A percentile compares a stretch with the other conserved stretches of the same genome.
Conservation (phyloP, 2,888 invertebrate genomes). For the Erebia ligea region DNA sequence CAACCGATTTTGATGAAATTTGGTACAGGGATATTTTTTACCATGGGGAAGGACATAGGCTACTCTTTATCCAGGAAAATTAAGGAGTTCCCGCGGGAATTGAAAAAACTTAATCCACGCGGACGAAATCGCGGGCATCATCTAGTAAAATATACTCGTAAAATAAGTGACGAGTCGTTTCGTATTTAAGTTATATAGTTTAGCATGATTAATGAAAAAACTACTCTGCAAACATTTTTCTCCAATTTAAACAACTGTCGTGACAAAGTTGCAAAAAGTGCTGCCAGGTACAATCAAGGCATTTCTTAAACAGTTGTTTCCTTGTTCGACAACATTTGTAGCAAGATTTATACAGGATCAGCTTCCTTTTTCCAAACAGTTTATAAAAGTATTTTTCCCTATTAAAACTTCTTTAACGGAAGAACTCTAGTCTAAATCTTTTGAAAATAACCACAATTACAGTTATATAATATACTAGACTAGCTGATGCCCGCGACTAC, state of each 20-base stretch:
- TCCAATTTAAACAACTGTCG: constrained; percentile 11
- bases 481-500: too few species aligned
- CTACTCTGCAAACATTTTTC: constrained; percentile 15
- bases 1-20: too few species aligned
- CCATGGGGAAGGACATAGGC: too few species aligned
- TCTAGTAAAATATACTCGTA: too few species aligned
- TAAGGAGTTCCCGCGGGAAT: too few species aligned
- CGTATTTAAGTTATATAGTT: neutral
- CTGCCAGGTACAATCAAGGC: constrained; percentile 23
- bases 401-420: neutral
- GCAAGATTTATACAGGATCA: neutral
- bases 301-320: constrained; percentile 19
- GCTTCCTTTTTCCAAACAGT: neutral
- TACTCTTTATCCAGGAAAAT: too few species aligned
- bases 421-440: too few species aligned
- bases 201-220: neutral
- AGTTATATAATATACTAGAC: too few species aligned
- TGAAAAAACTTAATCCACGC: too few species aligned
- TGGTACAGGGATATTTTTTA: too few species aligned
- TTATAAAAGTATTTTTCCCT: neutral
- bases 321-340: constrained; percentile 12
- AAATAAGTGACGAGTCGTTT: neutral
- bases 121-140: too few species aligned
- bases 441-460: too few species aligned
- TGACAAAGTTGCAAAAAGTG: constrained; percentile 17